phyloP scores from a whole-genome alignment of 1,140 invertebrate species.

The Cotesia glomerata region DNA sequence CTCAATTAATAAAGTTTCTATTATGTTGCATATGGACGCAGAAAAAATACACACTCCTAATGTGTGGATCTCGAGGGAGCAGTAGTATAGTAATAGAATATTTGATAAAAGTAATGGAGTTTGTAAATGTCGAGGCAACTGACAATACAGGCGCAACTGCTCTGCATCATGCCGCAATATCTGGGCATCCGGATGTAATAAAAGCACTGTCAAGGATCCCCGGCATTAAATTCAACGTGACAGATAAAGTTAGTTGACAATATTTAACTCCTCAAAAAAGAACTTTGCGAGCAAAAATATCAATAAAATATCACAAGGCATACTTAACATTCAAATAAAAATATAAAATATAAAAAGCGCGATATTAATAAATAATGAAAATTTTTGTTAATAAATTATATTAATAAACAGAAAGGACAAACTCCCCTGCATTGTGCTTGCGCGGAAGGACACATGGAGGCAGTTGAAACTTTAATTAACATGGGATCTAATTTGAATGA shows the following conservation, averaged over 20 bases:
- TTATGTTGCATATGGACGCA: constrained; percentile 44
- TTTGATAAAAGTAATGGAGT: constrained; percentile 68
- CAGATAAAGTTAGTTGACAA: constrained; percentile 61
- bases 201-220: constrained; percentile 67
- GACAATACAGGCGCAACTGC: constrained; percentile 64
- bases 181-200: constrained; percentile 65
- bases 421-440: constrained; percentile 78
- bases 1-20: too few relatives aligned
- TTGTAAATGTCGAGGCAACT: constrained; percentile 69
- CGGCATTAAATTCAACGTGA: constrained; percentile 67
- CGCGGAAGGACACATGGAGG: constrained; percentile 73
- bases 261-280: background rate
- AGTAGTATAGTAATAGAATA: constrained; percentile 69
- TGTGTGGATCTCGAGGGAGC: constrained; percentile 73
- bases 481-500: constrained; percentile 67
- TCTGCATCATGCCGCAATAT: constrained; percentile 60
- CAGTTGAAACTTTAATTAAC: constrained; percentile 70
- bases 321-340: too few relatives aligned
- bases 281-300: too few relatives aligned
- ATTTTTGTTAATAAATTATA: background rate
- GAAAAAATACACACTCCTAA: constrained; percentile 74
- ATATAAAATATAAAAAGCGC: too few relatives aligned
- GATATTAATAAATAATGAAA: too few relatives aligned
- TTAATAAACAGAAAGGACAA: constrained; percentile 63
- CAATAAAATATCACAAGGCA: too few relatives aligned